Conservation (phyloP, 2,797 vertebrate genomes). For the Acanthopagrus latus region DNA sequence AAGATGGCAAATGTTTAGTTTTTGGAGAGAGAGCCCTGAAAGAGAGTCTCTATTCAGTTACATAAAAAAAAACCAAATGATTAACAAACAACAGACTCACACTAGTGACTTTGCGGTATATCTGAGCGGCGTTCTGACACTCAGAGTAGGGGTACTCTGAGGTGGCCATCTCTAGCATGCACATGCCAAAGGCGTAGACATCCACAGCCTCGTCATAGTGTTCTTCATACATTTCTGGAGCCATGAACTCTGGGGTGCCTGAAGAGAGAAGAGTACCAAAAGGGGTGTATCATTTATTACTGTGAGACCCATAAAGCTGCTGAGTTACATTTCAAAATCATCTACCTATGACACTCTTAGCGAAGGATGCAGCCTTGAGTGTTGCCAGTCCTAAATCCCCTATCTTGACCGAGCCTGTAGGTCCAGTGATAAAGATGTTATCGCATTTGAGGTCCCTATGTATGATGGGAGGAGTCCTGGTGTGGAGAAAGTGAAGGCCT, state of each 20-base stretch:
- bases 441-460: constrained; percentile 99
- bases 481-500: constrained; percentile 97
- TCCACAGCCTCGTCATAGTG: constrained; percentile 98
- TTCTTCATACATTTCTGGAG: constrained; percentile 99
- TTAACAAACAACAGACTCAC: constrained; percentile 86
- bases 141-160: constrained; percentile 99
- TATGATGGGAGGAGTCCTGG: constrained; percentile 96
- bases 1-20: too few relatives aligned
- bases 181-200: constrained; percentile 99
- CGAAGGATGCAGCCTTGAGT: constrained; percentile 97
- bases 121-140: constrained; percentile 99
- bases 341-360: constrained; percentile 99
- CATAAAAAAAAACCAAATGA: too few relatives aligned
- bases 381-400: constrained; percentile 97
- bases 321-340: neutral
- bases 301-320: neutral
- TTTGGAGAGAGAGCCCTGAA: too few relatives aligned
- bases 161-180: constrained; percentile 99
- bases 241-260: constrained; percentile 99
- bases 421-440: constrained; percentile 99
- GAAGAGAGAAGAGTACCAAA: constrained; percentile 15
- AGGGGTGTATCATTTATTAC: neutral
- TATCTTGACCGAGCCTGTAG: constrained; percentile 98
- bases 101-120: constrained; percentile 98
- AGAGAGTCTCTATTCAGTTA: too few relatives aligned